These are phyloP conservation scores for Nephotettix cincticeps DNA, from an alignment of 1,140 invertebrate species.

Conservation along the genomic window DNA sequence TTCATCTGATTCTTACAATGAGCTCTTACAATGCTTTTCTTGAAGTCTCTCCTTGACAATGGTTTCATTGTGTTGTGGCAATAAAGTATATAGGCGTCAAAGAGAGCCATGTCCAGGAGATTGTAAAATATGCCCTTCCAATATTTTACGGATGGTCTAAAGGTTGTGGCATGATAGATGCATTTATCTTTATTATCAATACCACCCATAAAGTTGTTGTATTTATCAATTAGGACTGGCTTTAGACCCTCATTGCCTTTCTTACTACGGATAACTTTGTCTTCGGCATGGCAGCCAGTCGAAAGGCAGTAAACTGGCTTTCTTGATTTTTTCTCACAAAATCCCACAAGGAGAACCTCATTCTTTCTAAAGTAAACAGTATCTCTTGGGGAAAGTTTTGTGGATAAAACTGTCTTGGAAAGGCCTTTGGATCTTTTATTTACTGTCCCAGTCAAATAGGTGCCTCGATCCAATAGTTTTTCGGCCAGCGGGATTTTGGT, in stretches of 20 bases:
- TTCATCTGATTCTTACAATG: too few species aligned
- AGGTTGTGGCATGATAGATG: conserved; percentile 10
- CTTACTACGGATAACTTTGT: conserved; percentile 17
- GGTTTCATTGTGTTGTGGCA: conserved; percentile 10
- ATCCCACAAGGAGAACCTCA: background rate
- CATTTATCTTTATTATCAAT: conserved; percentile 22
- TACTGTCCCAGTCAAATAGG: conserved; percentile 23
- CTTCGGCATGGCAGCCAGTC: conserved; percentile 10
- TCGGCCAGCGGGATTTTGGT: conserved; percentile 24
- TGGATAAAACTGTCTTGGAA: background rate
- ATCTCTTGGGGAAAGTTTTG: background rate
- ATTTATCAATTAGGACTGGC: conserved; percentile 21
- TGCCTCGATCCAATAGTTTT: conserved; percentile 4
- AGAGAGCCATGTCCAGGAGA: conserved; percentile 19
- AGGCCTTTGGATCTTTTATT: conserved; percentile 27
- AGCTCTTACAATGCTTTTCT: too few species aligned
- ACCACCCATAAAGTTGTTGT: conserved; percentile 18
- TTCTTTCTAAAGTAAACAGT: conserved; percentile 18
- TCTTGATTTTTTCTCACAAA: conserved; percentile 13
- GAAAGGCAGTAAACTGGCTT: conserved; percentile 23
- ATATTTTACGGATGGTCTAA: background rate
- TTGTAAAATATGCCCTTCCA: conserved; percentile 19
- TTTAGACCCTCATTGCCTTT: conserved; percentile 3
- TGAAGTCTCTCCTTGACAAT: too few species aligned
- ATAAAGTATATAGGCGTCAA: conserved; percentile 19